Evolutionary conservation across 2,888 invertebrate species (phyloP), one percentile per base, ranked within the genome.

Genomic region (Drosophila eohydei): DNA sequence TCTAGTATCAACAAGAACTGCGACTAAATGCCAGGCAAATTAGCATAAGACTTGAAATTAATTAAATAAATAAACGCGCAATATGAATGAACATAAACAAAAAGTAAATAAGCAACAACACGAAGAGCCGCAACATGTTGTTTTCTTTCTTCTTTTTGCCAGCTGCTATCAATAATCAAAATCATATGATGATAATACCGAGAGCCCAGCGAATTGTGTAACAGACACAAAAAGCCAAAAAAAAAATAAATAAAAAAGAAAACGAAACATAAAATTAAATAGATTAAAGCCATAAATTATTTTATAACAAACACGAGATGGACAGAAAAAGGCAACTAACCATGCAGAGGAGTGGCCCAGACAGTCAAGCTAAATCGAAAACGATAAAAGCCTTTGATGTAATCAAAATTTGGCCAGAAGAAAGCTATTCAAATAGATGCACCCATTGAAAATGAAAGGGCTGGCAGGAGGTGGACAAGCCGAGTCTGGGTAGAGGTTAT

Each of bases 31-130:
- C 70, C 70, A 71, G 62, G 62, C 71, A 63, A 84, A 88, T 84
- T 88, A 84, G 88, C 86, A 88, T 74, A 71, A 60, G 64, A 78
- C 74, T 67, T 75, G 66, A 71, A 88, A 84, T 71, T 69, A 71
- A 71, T 76, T 63, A 71, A 72, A 65, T 66, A 82, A 85, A 84
- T 68, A 73, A 85, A 84, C 79, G 70, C 67, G 67, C 63, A 67
- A 70, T 71, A 62, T 74, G 69, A 70, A 61, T 70, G 65, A 73
- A 54, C 62, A 69, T 60, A 78, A 78, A 57, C 64, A 75, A 71
- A 14, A 60, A 60, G 40, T 59, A 36, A 16, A 52, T 12, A 32
- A 59, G 30, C 21, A 64, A 14, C 46, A 76, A 48, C 30, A 32
- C n/a, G 21, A n/a, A 34, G 8, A 34, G 8, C 7, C 21, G 46